Evolutionary conservation across 2,113 vertebrate genomes (phyloP).

Genomic region (Alexandromys fortis): DNA sequence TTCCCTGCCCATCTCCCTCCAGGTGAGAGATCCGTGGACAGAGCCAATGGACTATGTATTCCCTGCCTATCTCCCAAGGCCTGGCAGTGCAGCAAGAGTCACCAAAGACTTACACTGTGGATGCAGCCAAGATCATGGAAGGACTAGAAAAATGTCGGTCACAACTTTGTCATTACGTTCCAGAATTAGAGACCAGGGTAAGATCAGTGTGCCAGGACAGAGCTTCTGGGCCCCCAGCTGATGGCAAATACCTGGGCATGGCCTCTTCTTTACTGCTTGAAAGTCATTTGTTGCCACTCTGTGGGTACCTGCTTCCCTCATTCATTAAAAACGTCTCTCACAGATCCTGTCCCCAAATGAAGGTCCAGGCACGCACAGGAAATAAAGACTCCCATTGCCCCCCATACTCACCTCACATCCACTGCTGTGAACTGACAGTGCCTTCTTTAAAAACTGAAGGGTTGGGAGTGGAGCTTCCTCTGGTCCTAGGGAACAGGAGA

Average conservation of each 20-base stretch:
- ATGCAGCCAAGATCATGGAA: background rate
- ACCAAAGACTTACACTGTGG: background rate
- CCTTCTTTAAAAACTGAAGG: conserved; percentile 39
- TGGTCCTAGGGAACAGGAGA: background rate
- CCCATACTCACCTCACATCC: background rate
- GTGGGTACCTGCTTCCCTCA: background rate
- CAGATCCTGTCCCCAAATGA: background rate
- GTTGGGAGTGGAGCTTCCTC: conserved; percentile 2
- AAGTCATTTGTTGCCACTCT: background rate
- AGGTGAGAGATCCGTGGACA: too few relatives aligned
- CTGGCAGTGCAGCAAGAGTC: background rate
- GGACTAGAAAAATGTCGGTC: background rate
- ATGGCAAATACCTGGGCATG: background rate
- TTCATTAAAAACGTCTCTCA: background rate
- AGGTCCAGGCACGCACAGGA: background rate
- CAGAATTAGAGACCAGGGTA: background rate
- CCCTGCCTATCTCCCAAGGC: background rate
- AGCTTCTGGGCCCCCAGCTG: background rate
- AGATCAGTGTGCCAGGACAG: background rate
- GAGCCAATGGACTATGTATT: background rate
- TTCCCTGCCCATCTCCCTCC: background rate
- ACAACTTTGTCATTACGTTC: background rate
- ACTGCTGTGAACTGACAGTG: background rate
- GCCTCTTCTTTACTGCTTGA: background rate
- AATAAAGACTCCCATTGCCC: background rate